Evolutionary conservation across 2,797 vertebrate genomes (phyloP).

Genomic region (Leptatherina wallacei): DNA sequence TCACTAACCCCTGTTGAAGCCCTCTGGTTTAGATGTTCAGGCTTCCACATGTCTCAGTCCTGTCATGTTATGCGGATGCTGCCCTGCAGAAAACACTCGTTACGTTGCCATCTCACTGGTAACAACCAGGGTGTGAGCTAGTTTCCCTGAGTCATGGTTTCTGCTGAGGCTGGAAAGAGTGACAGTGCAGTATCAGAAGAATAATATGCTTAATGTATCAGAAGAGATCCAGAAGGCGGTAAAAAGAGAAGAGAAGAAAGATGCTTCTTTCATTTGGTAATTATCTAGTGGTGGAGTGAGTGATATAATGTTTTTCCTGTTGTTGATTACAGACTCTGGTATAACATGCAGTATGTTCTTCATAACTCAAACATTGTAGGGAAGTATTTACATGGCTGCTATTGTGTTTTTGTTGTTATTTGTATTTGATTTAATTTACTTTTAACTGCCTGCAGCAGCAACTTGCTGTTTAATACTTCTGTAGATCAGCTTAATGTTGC

Average conservation of each 20-base stretch:
- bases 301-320: background rate
- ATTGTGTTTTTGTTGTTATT: background rate
- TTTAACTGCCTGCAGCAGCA: background rate
- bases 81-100: constrained; percentile 8
- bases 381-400: background rate
- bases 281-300: background rate
- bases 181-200: background rate
- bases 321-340: background rate
- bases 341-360: background rate
- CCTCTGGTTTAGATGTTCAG: too few relatives aligned
- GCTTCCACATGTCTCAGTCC: background rate
- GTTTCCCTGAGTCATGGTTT: too few relatives aligned
- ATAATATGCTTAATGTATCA: too few relatives aligned
- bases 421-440: background rate
- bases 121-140: too few relatives aligned
- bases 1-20: too few relatives aligned
- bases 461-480: background rate
- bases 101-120: too few relatives aligned
- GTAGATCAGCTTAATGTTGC: background rate
- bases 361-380: too few relatives aligned
- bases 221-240: background rate
- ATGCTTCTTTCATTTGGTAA: constrained; percentile 14
- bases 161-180: too few relatives aligned
- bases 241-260: background rate
- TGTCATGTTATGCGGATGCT: too few relatives aligned